Evolutionary conservation across 1,140 invertebrate genomes (phyloP).

Genomic region (Campoletis sonorensis): DNA sequence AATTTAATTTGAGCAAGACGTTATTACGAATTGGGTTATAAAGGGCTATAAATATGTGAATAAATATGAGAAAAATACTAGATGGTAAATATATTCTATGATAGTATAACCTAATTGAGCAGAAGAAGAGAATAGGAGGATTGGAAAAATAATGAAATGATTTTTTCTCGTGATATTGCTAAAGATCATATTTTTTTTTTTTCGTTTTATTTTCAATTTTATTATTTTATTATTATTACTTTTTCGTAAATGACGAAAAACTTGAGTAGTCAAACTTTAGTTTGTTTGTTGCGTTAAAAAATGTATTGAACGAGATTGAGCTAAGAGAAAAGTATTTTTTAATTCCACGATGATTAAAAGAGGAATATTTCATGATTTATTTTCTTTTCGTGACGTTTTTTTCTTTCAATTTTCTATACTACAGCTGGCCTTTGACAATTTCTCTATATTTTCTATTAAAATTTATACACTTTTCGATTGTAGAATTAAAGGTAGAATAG

Average conservation of each 20-base stretch:
- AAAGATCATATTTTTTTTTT: slow-evolving; percentile 32
- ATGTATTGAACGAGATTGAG: slow-evolving; percentile 6
- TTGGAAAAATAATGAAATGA: slow-evolving; percentile 43
- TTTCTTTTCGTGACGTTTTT: slow-evolving; percentile 11
- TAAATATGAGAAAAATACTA: neutral
- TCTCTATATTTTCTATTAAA: slow-evolving; percentile 68
- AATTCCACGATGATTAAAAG: neutral
- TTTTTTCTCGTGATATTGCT: neutral
- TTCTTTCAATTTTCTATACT: slow-evolving; percentile 32
- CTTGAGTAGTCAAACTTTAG: neutral
- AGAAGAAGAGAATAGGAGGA: slow-evolving; percentile 50
- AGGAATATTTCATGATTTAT: slow-evolving; percentile 23
- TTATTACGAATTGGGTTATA: slow-evolving; percentile 25
- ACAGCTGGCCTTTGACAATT: slow-evolving; percentile 66
- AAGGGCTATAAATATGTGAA: neutral
- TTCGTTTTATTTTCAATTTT: neutral
- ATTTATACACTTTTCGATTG: slow-evolving; percentile 56
- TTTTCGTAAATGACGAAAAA: neutral
- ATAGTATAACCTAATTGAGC: slow-evolving; percentile 66
- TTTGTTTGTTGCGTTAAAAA: neutral
- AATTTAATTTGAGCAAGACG: slow-evolving; percentile 46
- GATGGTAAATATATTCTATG: slow-evolving; percentile 38
- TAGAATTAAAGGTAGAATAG: slow-evolving; percentile 65
- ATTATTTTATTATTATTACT: neutral
- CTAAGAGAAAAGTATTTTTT: slow-evolving; percentile 6